Evolutionary conservation across 2,797 vertebrate genomes (phyloP).

Genomic region (Carapus acus): DNA sequence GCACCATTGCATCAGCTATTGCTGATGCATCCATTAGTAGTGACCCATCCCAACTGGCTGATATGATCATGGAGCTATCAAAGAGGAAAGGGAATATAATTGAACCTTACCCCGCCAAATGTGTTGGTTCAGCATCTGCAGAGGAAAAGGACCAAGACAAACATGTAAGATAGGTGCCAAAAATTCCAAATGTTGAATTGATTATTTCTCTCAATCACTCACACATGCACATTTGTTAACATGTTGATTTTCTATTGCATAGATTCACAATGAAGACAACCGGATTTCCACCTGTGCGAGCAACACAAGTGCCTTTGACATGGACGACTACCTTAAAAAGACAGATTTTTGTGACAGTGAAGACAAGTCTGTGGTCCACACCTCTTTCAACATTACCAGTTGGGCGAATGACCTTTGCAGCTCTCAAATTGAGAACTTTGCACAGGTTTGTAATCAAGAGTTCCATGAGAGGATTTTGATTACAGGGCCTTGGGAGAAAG

Average conservation of each 20-base stretch:
- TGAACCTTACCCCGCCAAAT: constrained; percentile 10
- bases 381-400: constrained; percentile 63
- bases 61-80: constrained; percentile 87
- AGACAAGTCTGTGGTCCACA: constrained; percentile 61
- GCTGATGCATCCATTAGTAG: constrained; percentile 86
- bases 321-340: constrained; percentile 88
- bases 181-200: background rate
- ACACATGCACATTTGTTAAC: background rate
- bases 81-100: constrained; percentile 66
- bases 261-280: constrained; percentile 30
- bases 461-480: constrained; percentile 1
- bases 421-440: constrained; percentile 29
- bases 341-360: constrained; percentile 64
- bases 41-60: constrained; percentile 86
- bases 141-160: constrained; percentile 16
- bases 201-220: too few relatives aligned
- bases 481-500: constrained; percentile 14
- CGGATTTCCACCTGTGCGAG: constrained; percentile 40
- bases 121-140: constrained; percentile 13
- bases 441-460: background rate
- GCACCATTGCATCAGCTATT: constrained; percentile 90
- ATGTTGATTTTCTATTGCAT: background rate
- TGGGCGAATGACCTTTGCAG: constrained; percentile 49
- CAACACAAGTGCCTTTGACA: constrained; percentile 75
- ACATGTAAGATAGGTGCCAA: constrained; percentile 33